Conservation (phyloP, 2,888 invertebrate species). For the Netelia inedita region DNA sequence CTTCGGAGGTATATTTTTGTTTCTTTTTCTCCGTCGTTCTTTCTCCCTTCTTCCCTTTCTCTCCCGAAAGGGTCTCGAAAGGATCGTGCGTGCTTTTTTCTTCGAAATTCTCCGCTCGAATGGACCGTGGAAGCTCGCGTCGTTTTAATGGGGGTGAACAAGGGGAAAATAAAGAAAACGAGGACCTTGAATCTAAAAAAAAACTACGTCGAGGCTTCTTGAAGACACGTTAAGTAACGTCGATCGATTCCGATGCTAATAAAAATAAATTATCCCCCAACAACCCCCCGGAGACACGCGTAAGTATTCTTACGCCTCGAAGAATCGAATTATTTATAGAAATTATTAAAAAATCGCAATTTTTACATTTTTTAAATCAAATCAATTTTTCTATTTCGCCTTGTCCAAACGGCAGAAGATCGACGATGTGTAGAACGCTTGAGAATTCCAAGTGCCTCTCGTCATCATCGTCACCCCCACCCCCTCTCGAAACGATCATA, state of each 20-base stretch:
- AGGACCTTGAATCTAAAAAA: conserved; percentile 22
- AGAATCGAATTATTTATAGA: neutral
- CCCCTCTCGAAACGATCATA: too few species aligned
- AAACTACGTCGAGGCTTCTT: neutral
- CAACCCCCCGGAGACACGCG: neutral
- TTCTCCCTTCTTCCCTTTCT: neutral
- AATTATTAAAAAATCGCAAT: too few species aligned
- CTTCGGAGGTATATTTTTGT: neutral
- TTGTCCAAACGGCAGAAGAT: too few species aligned
- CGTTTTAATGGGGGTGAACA: neutral
- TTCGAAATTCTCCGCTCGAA: conserved; percentile 31
- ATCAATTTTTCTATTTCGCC: too few species aligned
- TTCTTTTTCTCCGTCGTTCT: neutral
- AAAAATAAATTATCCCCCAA: neutral
- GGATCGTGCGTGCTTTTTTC: conserved; percentile 2
- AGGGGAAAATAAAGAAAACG: conserved; percentile 6
- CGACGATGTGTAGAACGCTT: too few species aligned
- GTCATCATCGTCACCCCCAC: too few species aligned
- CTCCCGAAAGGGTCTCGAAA: neutral
- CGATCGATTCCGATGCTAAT: conserved; percentile 24
- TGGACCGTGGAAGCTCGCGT: conserved; percentile 13
- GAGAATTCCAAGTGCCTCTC: too few species aligned
- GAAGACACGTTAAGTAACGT: conserved; percentile 1
- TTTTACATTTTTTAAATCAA: too few species aligned
- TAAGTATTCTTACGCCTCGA: neutral